Percentiles rank a stretch among this genome's conserved stretches.
These are phyloP conservation scores for Hyaena hyaena DNA, from an alignment of 2,113 vertebrate genomes.

Conservation along the genomic window DNA sequence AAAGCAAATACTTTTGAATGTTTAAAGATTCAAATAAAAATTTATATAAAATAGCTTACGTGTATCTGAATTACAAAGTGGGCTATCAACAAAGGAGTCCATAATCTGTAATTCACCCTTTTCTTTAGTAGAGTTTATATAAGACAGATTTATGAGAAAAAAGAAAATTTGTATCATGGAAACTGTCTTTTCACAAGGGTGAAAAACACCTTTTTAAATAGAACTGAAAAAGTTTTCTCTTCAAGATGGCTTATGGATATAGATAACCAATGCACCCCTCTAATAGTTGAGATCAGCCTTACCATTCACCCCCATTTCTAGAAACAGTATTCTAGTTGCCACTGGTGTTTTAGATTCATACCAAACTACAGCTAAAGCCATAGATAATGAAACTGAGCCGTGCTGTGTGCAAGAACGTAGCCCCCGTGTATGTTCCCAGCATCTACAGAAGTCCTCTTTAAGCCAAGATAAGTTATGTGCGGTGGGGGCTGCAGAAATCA, in stretches of 20 bases:
- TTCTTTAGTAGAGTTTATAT: neutral
- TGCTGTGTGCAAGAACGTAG: neutral
- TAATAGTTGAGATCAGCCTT: neutral
- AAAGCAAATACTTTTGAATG: neutral
- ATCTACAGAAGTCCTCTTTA: neutral
- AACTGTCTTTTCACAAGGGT: neutral
- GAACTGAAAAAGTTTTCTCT: neutral
- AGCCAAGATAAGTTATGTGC: fast-evolving
- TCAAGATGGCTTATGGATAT: neutral
- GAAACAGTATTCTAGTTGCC: neutral
- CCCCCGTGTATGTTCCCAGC: neutral
- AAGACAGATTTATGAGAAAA: neutral
- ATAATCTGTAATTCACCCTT: neutral
- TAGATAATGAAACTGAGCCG: neutral
- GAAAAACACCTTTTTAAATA: neutral
- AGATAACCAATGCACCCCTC: neutral
- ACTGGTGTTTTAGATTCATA: neutral
- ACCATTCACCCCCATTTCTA: neutral
- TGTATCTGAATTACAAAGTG: neutral
- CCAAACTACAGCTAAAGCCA: neutral
- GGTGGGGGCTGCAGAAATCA: neutral
- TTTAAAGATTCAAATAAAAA: conserved; percentile 23
- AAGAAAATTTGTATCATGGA: neutral
- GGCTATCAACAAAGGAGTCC: neutral
- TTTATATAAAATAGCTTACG: neutral